Percentiles rank a stretch among this genome's conserved stretches.
Evolutionary conservation across 64 coral and sea anemone genomes (phyloP).

Genomic region (Trachythela sp.): DNA sequence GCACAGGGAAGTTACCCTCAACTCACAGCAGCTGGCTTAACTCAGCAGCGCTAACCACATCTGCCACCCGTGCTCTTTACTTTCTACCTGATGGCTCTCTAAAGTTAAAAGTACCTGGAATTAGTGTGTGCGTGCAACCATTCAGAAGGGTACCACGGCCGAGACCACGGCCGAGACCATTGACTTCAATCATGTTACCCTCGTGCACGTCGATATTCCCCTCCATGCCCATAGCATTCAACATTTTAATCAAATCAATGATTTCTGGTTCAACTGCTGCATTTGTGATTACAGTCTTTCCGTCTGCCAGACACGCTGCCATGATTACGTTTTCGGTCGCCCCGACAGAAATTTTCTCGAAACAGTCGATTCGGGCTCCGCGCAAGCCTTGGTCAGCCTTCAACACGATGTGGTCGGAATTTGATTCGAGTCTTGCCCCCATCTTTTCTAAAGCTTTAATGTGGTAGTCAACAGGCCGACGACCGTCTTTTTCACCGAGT

Average conservation of each 20-base stretch:
- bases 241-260: conserved; percentile 25
- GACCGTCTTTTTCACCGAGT: background rate
- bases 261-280: conserved; percentile 53
- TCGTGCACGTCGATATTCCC: background rate
- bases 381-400: background rate
- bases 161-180: no score
- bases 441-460: background rate
- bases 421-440: background rate
- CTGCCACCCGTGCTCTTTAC: no score
- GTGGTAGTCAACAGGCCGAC: background rate
- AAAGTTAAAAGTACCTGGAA: conserved; percentile 7
- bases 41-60: no score
- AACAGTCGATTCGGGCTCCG: background rate
- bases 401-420: background rate
- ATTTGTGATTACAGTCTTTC: conserved; percentile 40
- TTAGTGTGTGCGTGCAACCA: conserved; percentile 33
- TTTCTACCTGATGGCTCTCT: no score
- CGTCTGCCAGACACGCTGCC: conserved; percentile 47
- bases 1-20: no score
- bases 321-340: conserved; percentile 54
- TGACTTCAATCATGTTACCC: background rate
- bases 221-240: conserved; percentile 36
- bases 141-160: conserved; percentile 14
- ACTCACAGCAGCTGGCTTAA: no score
- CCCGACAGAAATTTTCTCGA: conserved; percentile 31